Conservation (phyloP, 1,140 invertebrate species). For the Achroia grisella region DNA sequence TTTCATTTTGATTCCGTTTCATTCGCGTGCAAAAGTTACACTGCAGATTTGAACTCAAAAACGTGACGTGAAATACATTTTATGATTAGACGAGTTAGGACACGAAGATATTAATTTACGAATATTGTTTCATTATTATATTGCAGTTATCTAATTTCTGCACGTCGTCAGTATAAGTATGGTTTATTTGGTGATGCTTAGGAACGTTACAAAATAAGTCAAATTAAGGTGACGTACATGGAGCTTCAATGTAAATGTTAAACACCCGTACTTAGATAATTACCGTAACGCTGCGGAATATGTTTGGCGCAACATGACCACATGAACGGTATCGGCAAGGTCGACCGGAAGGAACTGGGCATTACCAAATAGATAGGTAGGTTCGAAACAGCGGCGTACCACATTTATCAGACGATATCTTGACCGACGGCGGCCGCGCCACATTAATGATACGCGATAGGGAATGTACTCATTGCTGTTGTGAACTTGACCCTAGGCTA, state of each 20-base stretch:
- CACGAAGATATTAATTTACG: too few relatives aligned
- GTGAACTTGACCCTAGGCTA: conserved; percentile 22
- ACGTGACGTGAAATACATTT: too few relatives aligned
- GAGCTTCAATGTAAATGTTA: background rate
- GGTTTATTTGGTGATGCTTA: too few relatives aligned
- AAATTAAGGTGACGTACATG: too few relatives aligned
- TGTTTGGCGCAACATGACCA: conserved; percentile 8
- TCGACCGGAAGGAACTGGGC: conserved; percentile 49
- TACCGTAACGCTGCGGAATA: background rate
- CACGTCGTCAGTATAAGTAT: too few relatives aligned
- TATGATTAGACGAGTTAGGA: too few relatives aligned
- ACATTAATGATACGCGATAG: conserved; percentile 23
- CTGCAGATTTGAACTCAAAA: too few relatives aligned
- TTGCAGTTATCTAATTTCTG: too few relatives aligned
- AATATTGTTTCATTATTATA: too few relatives aligned
- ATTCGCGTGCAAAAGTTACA: too few relatives aligned
- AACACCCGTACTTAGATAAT: background rate
- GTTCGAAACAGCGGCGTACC: conserved; percentile 17
- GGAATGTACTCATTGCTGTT: background rate
- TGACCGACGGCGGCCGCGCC: conserved; percentile 7
- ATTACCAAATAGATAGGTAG: conserved; percentile 46
- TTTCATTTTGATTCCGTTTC: too few relatives aligned
- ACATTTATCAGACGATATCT: conserved; percentile 44
- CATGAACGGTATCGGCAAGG: conserved; percentile 34
- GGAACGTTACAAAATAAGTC: too few relatives aligned